Percentiles rank a stretch among this genome's conserved stretches.
Conservation (phyloP, 2,888 invertebrate genomes). For the Dynastes grantii region DNA sequence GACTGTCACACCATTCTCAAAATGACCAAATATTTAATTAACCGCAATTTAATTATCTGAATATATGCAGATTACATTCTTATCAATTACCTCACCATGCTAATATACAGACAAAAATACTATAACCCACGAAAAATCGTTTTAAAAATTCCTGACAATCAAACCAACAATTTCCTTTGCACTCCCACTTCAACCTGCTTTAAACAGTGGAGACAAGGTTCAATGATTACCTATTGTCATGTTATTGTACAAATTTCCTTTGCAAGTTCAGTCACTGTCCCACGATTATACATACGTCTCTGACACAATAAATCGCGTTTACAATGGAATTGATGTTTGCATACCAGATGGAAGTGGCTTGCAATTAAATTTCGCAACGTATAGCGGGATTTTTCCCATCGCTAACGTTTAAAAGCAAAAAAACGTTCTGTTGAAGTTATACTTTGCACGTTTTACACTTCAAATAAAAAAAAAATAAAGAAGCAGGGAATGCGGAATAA, state of each 20-base stretch:
- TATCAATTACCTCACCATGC: no score
- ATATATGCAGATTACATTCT: no score
- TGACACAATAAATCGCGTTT: constrained; percentile 24
- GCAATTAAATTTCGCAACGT: constrained; percentile 38
- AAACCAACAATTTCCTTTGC: not conserved
- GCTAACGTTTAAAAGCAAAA: not conserved
- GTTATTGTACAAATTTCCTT: constrained; percentile 26
- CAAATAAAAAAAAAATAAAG: not conserved
- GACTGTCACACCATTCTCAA: no score
- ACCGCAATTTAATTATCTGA: no score
- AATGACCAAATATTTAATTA: no score
- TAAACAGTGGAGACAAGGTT: constrained; percentile 34
- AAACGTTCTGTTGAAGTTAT: not conserved
- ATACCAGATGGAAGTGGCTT: not conserved
- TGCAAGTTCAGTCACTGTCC: constrained; percentile 39
- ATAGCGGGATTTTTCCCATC: constrained; percentile 31
- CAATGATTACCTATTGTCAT: constrained; percentile 38
- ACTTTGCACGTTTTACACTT: constrained; percentile 1
- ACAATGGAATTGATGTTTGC: constrained; percentile 39
- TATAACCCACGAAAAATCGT: not conserved
- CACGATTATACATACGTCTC: constrained; percentile 28
- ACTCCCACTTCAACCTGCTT: constrained; percentile 18
- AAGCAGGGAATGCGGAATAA: no score
- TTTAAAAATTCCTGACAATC: not conserved
- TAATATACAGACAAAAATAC: no score